Conservation (phyloP, 1,140 invertebrate genomes). For the Periplaneta americana region DNA sequence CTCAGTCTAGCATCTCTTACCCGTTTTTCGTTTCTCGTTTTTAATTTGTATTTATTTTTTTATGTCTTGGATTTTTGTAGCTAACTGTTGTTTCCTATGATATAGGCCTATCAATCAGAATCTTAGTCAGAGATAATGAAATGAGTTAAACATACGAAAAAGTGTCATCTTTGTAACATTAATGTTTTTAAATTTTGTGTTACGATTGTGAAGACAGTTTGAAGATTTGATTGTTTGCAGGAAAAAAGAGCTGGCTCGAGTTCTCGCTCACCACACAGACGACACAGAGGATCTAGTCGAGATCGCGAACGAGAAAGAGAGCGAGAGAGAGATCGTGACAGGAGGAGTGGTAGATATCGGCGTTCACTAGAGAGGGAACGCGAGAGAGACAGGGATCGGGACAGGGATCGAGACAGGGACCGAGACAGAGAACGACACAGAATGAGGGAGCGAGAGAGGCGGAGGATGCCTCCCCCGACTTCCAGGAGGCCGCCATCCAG, state of each 20-base stretch:
- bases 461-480: conserved; percentile 9
- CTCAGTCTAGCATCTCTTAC: no score
- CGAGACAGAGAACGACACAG: conserved; percentile 23
- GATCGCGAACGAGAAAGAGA: conserved; percentile 42
- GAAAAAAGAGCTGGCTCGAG: conserved; percentile 40
- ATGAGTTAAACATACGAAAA: no score
- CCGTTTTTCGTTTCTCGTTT: no score
- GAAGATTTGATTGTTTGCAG: conserved; percentile 31
- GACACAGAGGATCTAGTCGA: conserved; percentile 33
- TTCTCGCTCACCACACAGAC: conserved; percentile 31
- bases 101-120: no score
- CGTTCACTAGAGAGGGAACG: conserved; percentile 24
- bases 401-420: conserved; percentile 21
- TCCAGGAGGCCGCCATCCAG: neutral
- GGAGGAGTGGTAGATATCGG: conserved; percentile 23
- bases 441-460: conserved; percentile 22
- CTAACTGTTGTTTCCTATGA: no score
- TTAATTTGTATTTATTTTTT: no score
- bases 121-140: no score
- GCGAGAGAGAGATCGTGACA: conserved; percentile 36
- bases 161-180: no score
- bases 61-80: no score
- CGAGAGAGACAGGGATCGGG: conserved; percentile 19
- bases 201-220: neutral
- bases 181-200: no score